These are phyloP conservation scores for Scortum barcoo DNA, from an alignment of 2,113 vertebrate genomes.

Conservation along the genomic window DNA sequence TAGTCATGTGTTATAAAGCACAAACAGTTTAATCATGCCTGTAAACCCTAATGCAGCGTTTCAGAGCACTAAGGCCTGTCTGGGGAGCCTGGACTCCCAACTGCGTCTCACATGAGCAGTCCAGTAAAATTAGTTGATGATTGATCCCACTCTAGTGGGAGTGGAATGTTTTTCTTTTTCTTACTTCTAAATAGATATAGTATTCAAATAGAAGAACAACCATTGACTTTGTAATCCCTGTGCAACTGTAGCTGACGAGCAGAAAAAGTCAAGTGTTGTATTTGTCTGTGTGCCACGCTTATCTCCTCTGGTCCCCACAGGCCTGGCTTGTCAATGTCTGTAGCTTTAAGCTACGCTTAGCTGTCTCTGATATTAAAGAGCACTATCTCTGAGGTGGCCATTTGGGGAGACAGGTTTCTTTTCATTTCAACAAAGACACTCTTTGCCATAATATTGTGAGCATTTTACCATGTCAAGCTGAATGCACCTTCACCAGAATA, in stretches of 20 bases:
- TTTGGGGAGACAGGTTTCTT: slow-evolving; percentile 80
- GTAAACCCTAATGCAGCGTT: slow-evolving; percentile 75
- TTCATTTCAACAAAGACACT: slow-evolving; percentile 82
- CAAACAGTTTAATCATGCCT: slow-evolving; percentile 81
- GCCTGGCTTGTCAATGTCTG: slow-evolving; percentile 88
- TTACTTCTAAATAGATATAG: slow-evolving; percentile 83
- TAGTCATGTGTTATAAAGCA: slow-evolving; percentile 56
- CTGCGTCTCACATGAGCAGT: slow-evolving; percentile 83
- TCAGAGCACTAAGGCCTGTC: slow-evolving; percentile 69
- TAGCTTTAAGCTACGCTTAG: slow-evolving; percentile 84
- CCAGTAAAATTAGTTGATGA: slow-evolving; percentile 87
- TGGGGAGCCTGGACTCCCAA: slow-evolving; percentile 76
- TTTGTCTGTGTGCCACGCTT: slow-evolving; percentile 87
- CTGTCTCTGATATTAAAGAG: slow-evolving; percentile 88
- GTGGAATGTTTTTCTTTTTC: slow-evolving; percentile 60
- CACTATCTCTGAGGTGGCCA: slow-evolving; percentile 84
- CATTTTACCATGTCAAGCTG: slow-evolving; percentile 48
- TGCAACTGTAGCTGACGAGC: slow-evolving; percentile 83
- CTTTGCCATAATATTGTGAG: slow-evolving; percentile 69
- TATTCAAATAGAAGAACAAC: slow-evolving; percentile 89
- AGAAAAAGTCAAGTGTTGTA: slow-evolving; percentile 87
- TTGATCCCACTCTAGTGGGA: slow-evolving; percentile 83
- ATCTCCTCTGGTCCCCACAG: slow-evolving; percentile 86
- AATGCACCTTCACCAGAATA: slow-evolving; percentile 39
- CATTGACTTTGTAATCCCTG: slow-evolving; percentile 89